Base-by-base conservation (phyloP, 2,888 invertebrate species). In the Ametastegia equiseti region DNA sequence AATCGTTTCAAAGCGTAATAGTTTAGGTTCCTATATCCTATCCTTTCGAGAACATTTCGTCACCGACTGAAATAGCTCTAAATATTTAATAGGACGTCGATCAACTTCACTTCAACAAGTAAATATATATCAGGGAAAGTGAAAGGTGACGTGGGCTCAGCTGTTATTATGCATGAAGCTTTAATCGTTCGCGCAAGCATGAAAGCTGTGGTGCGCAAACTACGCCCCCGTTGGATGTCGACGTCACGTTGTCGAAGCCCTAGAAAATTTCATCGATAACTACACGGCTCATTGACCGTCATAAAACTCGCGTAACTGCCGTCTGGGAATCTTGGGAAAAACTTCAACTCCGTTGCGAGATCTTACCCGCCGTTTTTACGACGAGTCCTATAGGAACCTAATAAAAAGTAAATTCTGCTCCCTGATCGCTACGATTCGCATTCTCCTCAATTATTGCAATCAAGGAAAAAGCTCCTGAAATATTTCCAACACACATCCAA, bases 201-300 rank as follows among this genome's bases (percentile, higher is more conserved):
- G 36, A 75, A 54, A 75, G 75, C 54, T 36, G 36, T 36, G 54
- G 33, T 33, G 75, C 75, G 75, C 75, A 75, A 50, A 75, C 50
- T 50, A 75, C 54, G 75, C 75, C 50, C 54, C 23, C 50, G 36
- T n/a, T n/a, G 36, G 75, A 75, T 75, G 36, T 36, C 54, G 50
- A 75, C 75, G 54, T 54, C 75, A 36, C 75, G 33, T 75, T 27
- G 50, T 75, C 54, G 75, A 75, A 78, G 60, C 63, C 63, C 78
- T 60, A 42, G 78, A 42, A 60, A 57, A 78, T 78, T 78, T 78
- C 78, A 63, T 78, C 78, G 78, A 78, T 78, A 78, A 63, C 63
- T 78, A 63, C 45, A 78, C 78, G 78, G 63, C 42, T 42, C 60
- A 78, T 60, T 78, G 78, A 60, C 78, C 60, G 45, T 78, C 60